Percentiles rank a stretch among this genome's conserved stretches.
Conservation (phyloP, 1,140 invertebrate genomes). For the Monomorium pharaonis region DNA sequence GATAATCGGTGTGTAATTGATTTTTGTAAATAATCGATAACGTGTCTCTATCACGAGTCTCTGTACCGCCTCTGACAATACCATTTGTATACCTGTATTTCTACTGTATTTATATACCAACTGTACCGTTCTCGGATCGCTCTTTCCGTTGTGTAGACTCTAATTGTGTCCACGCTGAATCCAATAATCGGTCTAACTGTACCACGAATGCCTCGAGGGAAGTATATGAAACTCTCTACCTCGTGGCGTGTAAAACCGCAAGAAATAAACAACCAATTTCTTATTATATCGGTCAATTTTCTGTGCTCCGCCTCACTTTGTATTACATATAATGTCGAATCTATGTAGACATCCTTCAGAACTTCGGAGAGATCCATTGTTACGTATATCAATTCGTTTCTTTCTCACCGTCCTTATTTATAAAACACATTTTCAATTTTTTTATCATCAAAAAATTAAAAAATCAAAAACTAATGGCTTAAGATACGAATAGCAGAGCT, state of each 20-base stretch:
- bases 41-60: conserved; percentile 28
- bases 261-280: conserved; percentile 72
- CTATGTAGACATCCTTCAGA: not conserved
- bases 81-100: conserved; percentile 36
- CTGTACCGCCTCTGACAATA: conserved; percentile 38
- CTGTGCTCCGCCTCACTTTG: not conserved
- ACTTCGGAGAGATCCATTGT: not conserved
- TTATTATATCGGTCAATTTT: conserved; percentile 27
- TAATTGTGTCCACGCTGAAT: conserved; percentile 51
- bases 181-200: conserved; percentile 59
- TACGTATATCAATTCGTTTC: too few species aligned
- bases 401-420: too few species aligned
- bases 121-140: conserved; percentile 10
- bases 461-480: too few species aligned
- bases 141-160: conserved; percentile 31
- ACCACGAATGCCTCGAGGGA: conserved; percentile 62
- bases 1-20: conserved; percentile 25
- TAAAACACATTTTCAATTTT: too few species aligned
- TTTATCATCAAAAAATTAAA: too few species aligned
- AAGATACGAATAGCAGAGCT: not conserved
- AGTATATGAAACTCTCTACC: conserved; percentile 56
- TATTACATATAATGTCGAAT: not conserved
- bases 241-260: conserved; percentile 68
- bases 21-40: conserved; percentile 51
- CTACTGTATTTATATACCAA: conserved; percentile 20